A percentile compares a stretch with the other conserved stretches of the same genome.
phyloP scores from a whole-genome alignment of 2,888 invertebrate genomes.

The Tyria jacobaeae region DNA sequence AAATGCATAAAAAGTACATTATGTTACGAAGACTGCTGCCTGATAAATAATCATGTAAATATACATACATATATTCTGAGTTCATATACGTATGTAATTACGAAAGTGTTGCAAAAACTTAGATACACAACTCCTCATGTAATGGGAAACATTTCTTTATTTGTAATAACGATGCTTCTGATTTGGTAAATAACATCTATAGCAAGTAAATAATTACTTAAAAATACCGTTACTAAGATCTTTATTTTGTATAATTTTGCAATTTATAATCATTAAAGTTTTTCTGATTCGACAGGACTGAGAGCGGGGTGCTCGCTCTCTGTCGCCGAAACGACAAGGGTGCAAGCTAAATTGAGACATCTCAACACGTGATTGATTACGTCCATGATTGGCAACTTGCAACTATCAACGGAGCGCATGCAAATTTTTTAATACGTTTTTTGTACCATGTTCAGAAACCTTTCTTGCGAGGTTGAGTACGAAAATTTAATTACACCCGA shows the following conservation, averaged over 20 bases:
- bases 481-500: constrained; percentile 73
- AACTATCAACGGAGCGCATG: constrained; percentile 70
- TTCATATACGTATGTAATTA: constrained; percentile 13
- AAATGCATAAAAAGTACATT: constrained; percentile 73
- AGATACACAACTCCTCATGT: neutral
- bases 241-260: constrained; percentile 76
- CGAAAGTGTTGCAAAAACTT: neutral
- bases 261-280: constrained; percentile 83
- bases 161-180: constrained; percentile 17
- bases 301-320: constrained; percentile 41
- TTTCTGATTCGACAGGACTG: constrained; percentile 66
- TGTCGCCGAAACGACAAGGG: constrained; percentile 59
- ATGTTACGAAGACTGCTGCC: constrained; percentile 57
- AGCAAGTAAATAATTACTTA: constrained; percentile 56
- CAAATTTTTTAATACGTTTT: constrained; percentile 68
- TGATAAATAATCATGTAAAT: constrained; percentile 61
- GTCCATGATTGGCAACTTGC: constrained; percentile 76
- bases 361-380: constrained; percentile 82
- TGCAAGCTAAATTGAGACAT: constrained; percentile 81
- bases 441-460: constrained; percentile 58
- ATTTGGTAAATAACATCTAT: constrained; percentile 49
- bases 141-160: neutral
- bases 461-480: constrained; percentile 62
- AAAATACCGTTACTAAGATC: constrained; percentile 64
- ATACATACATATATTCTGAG: constrained; percentile 5